Conservation (phyloP, 2,797 vertebrate species). For the Falco concolor region DNA sequence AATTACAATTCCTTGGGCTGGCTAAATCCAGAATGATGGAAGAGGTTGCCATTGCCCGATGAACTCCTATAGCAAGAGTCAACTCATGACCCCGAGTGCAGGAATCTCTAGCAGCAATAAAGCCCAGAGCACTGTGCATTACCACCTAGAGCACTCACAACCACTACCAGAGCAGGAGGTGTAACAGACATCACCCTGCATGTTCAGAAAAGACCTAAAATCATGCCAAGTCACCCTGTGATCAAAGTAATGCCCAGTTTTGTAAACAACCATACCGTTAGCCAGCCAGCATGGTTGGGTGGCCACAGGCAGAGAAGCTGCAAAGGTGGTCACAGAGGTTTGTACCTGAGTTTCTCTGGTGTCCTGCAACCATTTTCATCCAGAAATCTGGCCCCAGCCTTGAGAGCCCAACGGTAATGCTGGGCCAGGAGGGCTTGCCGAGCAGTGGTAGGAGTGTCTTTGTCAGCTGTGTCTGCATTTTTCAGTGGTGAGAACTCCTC, state of each 20-base stretch:
- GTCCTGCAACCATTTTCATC: conserved; percentile 70
- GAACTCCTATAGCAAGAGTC: background rate
- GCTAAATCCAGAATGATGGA: background rate
- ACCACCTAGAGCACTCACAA: background rate
- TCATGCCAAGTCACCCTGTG: background rate
- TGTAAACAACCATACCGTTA: background rate
- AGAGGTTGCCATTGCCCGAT: background rate
- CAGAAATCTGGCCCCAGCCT: conserved; percentile 79
- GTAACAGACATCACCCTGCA: background rate
- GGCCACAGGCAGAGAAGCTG: background rate
- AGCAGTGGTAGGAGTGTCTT: conserved; percentile 82
- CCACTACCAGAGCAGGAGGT: background rate
- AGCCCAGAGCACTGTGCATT: background rate
- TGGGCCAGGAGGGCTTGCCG: conserved; percentile 82
- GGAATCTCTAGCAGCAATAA: background rate
- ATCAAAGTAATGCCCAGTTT: background rate
- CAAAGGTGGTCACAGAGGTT: background rate
- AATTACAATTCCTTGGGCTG: background rate
- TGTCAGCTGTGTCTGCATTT: conserved; percentile 79
- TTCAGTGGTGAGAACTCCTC: conserved; percentile 95
- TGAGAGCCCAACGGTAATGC: conserved; percentile 85
- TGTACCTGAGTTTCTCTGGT: conserved; percentile 69
- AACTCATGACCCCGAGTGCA: background rate
- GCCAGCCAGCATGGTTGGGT: background rate
- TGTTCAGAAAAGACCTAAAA: background rate